Evolutionary conservation across 2,888 invertebrate species (phyloP), one percentile per base, ranked within the genome.

Genomic region (Diaprepes abbreviatus): DNA sequence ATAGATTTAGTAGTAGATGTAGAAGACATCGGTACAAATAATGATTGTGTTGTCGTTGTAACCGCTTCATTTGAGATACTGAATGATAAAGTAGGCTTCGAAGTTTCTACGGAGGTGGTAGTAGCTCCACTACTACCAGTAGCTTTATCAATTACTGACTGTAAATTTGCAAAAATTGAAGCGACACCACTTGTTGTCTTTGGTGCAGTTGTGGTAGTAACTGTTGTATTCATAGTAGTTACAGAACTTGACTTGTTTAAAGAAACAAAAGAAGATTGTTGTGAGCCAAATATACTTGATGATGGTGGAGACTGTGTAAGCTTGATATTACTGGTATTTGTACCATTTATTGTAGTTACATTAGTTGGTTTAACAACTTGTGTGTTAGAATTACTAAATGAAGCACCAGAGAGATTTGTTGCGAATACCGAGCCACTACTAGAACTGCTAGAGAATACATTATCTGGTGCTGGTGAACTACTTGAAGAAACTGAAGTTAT

Each of bases 101-200:
- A 36, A 40, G 48, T 33, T n/a, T 19, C 54, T 9, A 5, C 10
- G 1, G 71, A 36, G 50, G 35, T 12, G n/a, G 57, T 65, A 28
- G 33, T 59, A 52, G 57, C 55, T 57, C 63, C 19, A 50, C 52
- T 59, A 57, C 65, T 35, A 54, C 55, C 58, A 48, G 69, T 57
- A 17, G 66, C 50, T 24, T 66, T 66, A 36, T 58, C 58, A 50
- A 66, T 66, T 12, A 66, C 48, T 24, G 58, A 58, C 21, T 66
- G 66, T 19, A 50, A 10, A 59, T 66, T 67, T 5, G 19, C 54
- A 36, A 69, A 59, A 31, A 57, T 40, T 43, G 71, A 52, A 7
- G 54, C 55, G n/a, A 57, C 45, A 16, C 70, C 59, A 50, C 45
- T 55, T 12, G 63, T 1, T 1, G 62, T 9, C 16, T 45, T 62